These are phyloP conservation scores for Ahaetulla prasina DNA, from an alignment of 2,113 vertebrate genomes.

Conservation along the genomic window DNA sequence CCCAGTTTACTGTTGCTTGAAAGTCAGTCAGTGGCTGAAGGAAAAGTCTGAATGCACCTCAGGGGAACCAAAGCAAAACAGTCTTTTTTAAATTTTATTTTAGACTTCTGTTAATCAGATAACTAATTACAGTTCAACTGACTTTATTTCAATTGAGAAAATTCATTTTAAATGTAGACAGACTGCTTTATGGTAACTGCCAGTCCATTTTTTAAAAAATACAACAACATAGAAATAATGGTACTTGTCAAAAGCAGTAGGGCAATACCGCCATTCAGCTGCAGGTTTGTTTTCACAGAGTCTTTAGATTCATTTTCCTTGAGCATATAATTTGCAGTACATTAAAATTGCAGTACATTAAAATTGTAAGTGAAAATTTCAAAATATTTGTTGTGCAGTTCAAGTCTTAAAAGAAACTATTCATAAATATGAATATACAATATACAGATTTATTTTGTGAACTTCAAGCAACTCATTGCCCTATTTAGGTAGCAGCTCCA, in stretches of 20 bases:
- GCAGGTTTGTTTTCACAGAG: neutral
- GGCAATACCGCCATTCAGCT: constrained; percentile 31
- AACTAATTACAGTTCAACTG: constrained; percentile 63
- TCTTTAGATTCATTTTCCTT: neutral
- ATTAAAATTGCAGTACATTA: neutral
- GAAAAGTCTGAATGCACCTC: constrained; percentile 46
- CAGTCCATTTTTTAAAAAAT: constrained; percentile 40
- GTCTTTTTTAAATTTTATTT: constrained; percentile 32
- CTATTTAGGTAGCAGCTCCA: neutral
- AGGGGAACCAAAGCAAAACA: neutral
- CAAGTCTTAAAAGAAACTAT: neutral
- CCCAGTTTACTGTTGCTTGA: constrained; percentile 66
- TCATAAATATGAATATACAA: neutral
- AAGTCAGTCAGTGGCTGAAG: constrained; percentile 66
- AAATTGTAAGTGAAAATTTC: neutral
- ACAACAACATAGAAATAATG: constrained; percentile 45
- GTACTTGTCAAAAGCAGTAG: constrained; percentile 48
- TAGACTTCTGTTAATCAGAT: constrained; percentile 58
- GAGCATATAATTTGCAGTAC: neutral
- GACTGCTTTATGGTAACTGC: constrained; percentile 59
- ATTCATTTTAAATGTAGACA: constrained; percentile 45
- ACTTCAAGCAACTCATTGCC: neutral
- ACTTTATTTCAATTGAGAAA: constrained; percentile 63
- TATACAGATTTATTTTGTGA: neutral
- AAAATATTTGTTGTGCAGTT: neutral